A percentile compares a stretch with the other conserved stretches of the same genome.
phyloP scores from a whole-genome alignment of 2,797 vertebrate species.

The Delichon dasypus region DNA sequence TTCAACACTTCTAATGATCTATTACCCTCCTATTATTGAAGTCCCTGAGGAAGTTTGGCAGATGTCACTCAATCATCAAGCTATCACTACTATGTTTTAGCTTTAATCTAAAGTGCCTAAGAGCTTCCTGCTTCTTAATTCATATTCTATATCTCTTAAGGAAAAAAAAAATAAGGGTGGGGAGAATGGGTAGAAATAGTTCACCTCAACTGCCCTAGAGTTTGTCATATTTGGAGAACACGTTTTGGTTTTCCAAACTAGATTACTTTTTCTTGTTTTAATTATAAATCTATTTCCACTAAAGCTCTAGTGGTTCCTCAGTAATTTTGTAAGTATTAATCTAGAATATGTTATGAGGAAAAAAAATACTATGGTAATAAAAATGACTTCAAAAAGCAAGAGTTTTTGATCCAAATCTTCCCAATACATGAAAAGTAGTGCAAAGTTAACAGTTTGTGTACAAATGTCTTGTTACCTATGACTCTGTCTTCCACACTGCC shows the following conservation, averaged over 20 bases:
- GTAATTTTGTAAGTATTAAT: background rate
- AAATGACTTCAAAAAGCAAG: background rate
- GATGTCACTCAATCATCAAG: conserved; percentile 63
- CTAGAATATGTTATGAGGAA: background rate
- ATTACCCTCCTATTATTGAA: conserved; percentile 78
- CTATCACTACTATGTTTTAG: conserved; percentile 51
- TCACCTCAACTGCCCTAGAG: conserved; percentile 44
- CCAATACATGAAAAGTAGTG: background rate
- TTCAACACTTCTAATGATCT: conserved; percentile 80
- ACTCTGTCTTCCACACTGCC: background rate
- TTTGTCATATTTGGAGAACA: background rate
- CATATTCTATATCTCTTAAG: background rate
- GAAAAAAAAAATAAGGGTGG: background rate
- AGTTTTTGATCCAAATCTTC: background rate
- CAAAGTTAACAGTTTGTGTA: background rate
- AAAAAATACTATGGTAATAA: background rate
- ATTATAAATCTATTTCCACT: background rate
- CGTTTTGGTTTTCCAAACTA: background rate
- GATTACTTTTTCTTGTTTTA: background rate
- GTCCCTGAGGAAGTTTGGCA: conserved; percentile 73
- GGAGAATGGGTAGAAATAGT: background rate
- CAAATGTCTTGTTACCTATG: background rate
- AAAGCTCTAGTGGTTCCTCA: background rate
- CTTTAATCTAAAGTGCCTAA: conserved; percentile 59
- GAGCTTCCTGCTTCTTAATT: conserved; percentile 41